phyloP scores from a whole-genome alignment of 2,113 vertebrate genomes.

The Eptesicus fuscus region DNA sequence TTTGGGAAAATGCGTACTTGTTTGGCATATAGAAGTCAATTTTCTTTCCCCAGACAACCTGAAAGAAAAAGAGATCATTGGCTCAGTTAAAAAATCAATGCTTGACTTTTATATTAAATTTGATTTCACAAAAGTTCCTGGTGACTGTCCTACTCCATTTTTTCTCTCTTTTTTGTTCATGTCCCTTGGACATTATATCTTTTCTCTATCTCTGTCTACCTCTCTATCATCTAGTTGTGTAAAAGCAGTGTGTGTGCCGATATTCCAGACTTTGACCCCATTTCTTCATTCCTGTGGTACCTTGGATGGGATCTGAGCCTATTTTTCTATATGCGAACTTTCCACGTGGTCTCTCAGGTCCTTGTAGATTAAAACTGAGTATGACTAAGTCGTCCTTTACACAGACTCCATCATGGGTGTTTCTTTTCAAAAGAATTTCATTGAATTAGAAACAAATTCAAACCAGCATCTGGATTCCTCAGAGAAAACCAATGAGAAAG shows the following conservation, averaged over 20 bases:
- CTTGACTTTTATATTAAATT: neutral
- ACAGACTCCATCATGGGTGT: neutral
- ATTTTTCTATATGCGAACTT: neutral
- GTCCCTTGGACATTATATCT: neutral
- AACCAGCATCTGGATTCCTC: neutral
- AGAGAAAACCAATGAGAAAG: conserved; percentile 1
- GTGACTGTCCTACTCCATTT: accelerated
- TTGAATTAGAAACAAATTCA: conserved; percentile 15
- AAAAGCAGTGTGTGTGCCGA: neutral
- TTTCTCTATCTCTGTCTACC: no score
- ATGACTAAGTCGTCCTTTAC: neutral
- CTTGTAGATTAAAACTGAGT: neutral
- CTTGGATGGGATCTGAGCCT: neutral
- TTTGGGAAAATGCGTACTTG: neutral
- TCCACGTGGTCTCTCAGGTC: neutral
- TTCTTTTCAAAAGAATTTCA: neutral
- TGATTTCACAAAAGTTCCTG: neutral
- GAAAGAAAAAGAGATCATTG: neutral
- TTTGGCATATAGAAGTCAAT: neutral
- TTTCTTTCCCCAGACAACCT: neutral
- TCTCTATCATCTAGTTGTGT: neutral
- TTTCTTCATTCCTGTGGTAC: neutral
- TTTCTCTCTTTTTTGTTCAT: neutral
- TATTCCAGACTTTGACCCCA: neutral
- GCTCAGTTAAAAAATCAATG: neutral